These are phyloP conservation scores for Asbolus verrucosus DNA, from an alignment of 1,140 invertebrate genomes.

Conservation along the genomic window DNA sequence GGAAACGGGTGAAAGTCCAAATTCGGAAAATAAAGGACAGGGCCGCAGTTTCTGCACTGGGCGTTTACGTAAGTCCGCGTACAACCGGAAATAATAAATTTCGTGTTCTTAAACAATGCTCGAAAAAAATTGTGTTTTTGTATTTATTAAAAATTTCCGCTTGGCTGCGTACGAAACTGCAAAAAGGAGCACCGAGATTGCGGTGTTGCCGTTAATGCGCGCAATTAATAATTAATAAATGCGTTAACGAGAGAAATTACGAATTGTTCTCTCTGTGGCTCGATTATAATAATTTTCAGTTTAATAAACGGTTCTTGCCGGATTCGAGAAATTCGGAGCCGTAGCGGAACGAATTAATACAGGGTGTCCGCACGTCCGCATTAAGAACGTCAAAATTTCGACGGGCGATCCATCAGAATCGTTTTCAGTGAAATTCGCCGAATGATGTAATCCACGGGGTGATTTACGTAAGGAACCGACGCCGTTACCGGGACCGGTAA, in stretches of 20 bases:
- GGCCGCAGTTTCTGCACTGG: too few relatives aligned
- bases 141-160: slow-evolving; percentile 35
- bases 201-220: too few relatives aligned
- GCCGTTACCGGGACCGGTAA: not conserved
- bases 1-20: slow-evolving; percentile 11
- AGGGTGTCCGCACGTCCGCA: not conserved
- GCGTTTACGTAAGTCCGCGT: not conserved
- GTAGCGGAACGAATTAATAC: slow-evolving; percentile 27
- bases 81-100: slow-evolving; percentile 21
- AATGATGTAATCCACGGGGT: slow-evolving; percentile 13
- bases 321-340: slow-evolving; percentile 24
- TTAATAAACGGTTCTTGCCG: slow-evolving; percentile 16
- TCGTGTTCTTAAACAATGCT: slow-evolving; percentile 23
- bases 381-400: slow-evolving; percentile 7
- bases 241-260: slow-evolving; percentile 33
- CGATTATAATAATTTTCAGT: slow-evolving; percentile 25
- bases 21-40: too few relatives aligned
- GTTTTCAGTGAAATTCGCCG: not conserved
- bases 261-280: slow-evolving; percentile 5
- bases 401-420: too few relatives aligned
- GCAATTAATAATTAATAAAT: slow-evolving; percentile 33
- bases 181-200: slow-evolving; percentile 17
- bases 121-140: slow-evolving; percentile 13
- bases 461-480: slow-evolving; percentile 20
- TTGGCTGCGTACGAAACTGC: slow-evolving; percentile 27